These are phyloP conservation scores for Paramormyrops hopkinsi DNA, from an alignment of 2,797 vertebrate genomes.

Conservation along the genomic window DNA sequence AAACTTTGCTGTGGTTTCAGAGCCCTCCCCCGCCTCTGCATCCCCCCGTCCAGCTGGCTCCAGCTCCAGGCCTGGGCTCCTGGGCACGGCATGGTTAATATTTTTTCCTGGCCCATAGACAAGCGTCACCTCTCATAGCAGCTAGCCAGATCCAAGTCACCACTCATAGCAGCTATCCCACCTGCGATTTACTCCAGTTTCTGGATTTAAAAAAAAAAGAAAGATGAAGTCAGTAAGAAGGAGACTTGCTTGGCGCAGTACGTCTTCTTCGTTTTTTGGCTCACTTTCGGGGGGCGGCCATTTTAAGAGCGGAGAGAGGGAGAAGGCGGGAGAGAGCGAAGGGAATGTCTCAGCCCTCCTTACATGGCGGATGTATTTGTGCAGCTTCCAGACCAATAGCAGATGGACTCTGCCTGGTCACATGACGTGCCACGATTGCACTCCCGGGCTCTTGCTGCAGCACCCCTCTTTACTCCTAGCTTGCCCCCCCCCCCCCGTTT, in stretches of 20 bases:
- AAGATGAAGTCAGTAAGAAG: slow-evolving; percentile 31
- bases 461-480: slow-evolving; percentile 50
- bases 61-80: slow-evolving; percentile 39
- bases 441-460: slow-evolving; percentile 58
- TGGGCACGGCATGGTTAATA: slow-evolving; percentile 80
- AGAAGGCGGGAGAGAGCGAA: slow-evolving; percentile 42
- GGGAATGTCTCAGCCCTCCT: slow-evolving; percentile 71
- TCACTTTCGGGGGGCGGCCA: slow-evolving; percentile 64
- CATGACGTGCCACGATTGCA: slow-evolving; percentile 80
- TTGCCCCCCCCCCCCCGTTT: slow-evolving; percentile 26
- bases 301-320: slow-evolving; percentile 65
- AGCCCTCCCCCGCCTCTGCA: not conserved
- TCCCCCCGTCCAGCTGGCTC: slow-evolving; percentile 35
- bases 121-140: slow-evolving; percentile 61
- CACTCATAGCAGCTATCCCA: slow-evolving; percentile 34
- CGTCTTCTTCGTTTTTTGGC: slow-evolving; percentile 53
- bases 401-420: slow-evolving; percentile 63
- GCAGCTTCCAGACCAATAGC: slow-evolving; percentile 69
- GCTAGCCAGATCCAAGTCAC: slow-evolving; percentile 66
- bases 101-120: slow-evolving; percentile 79
- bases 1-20: slow-evolving; percentile 13
- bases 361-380: slow-evolving; percentile 82
- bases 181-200: slow-evolving; percentile 49
- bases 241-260: slow-evolving; percentile 31
- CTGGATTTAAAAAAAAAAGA: slow-evolving; percentile 42